Base-by-base conservation (phyloP, 2,113 vertebrate species). In the Hepsetus odoe region DNA sequence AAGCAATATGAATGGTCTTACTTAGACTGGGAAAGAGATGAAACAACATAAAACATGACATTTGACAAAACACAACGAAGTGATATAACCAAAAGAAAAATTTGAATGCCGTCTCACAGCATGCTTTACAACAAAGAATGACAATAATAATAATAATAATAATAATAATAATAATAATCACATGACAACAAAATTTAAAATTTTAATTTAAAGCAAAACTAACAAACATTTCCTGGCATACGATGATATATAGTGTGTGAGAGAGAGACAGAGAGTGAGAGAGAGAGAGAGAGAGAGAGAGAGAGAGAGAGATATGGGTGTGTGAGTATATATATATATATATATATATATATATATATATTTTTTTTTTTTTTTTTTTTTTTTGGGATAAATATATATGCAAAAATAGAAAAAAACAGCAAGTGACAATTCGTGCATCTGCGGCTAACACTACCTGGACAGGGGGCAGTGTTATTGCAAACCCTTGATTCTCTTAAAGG, bases 401-500 rank as follows among this genome's bases (percentile, higher is more conserved):
- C 33, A 65, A 3, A 38, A 38, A 38, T 38, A 72, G 22, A 68
- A 30, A 24, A 53, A 46, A 83, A 83, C 88, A 76, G 86, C 80
- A 91, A 86, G 90, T 90, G 80, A 76, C 87, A 86, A 87, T 81
- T 87, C 83, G 89, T 88, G 87, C 92, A 95, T 95, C 95, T 96
- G 92, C 93, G 95, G 92, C 97, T 98, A 98, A 96, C 96, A 98
- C 97, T 99, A 99, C 98, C 98, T 99, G 98, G 98, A 96, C 98
- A 99, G 96, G 95, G 96, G 95, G 95, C 96, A 98, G 97, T 99
- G 97, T 98, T 98, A 99, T 99, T 99, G 97, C 98, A 99, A 98
- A 98, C 95, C 97, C 98, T 98, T 95, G 98, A 98, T 96, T 99
- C 98, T 98, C 98, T 98, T 98, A 99, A 98, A 93, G 98, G 98